These are phyloP conservation scores for Diceros bicornis DNA, from an alignment of 2,797 vertebrate genomes.

Conservation along the genomic window DNA sequence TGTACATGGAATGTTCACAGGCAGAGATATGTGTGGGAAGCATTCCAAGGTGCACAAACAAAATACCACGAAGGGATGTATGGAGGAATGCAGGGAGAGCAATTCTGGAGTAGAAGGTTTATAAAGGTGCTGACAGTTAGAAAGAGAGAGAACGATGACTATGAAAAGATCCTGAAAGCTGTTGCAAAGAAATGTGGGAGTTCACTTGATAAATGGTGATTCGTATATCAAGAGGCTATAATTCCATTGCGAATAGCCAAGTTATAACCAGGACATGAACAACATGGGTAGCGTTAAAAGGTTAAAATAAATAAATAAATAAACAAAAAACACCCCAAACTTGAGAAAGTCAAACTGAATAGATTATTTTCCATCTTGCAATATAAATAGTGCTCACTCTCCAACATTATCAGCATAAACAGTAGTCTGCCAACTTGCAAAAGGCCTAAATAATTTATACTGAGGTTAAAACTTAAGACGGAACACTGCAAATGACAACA, in stretches of 20 bases:
- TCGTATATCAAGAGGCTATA: background rate
- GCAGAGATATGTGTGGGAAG: background rate
- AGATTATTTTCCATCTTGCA: constrained; percentile 17
- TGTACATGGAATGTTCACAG: background rate
- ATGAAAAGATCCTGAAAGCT: background rate
- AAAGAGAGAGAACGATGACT: background rate
- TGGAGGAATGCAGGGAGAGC: background rate
- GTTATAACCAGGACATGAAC: background rate
- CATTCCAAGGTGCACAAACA: background rate
- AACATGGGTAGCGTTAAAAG: background rate
- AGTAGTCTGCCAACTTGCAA: background rate
- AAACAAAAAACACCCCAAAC: background rate
- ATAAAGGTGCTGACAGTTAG: background rate
- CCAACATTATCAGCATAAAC: background rate
- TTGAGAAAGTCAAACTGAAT: background rate
- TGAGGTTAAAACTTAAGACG: background rate
- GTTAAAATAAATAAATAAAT: background rate
- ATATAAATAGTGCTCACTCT: background rate
- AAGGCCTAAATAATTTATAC: constrained; percentile 6
- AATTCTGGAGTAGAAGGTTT: background rate
- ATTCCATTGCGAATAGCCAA: background rate
- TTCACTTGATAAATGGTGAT: background rate
- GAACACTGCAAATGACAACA: background rate
- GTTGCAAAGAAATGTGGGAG: background rate
- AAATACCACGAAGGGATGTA: background rate